Percentiles rank a stretch among this genome's conserved stretches.
Conservation (phyloP, 1,140 invertebrate species). For the Ceratina australensis region DNA sequence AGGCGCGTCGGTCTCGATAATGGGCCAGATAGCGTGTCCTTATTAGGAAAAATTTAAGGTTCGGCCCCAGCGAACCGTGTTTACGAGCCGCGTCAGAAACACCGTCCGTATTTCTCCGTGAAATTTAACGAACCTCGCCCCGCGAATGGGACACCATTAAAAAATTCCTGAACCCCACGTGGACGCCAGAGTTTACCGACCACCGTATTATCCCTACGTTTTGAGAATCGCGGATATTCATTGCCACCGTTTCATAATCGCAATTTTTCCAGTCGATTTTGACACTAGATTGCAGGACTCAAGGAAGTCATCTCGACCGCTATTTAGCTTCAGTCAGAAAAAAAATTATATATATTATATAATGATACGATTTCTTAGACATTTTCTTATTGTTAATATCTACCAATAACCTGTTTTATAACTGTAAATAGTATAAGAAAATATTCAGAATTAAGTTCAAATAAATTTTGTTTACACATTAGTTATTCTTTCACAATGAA, state of each 20-base stretch:
- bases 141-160: conserved; percentile 67
- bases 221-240: conserved; percentile 50
- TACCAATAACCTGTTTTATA: too few relatives aligned
- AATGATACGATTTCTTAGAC: too few relatives aligned
- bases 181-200: conserved; percentile 37
- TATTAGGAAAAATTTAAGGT: conserved; percentile 53
- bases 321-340: too few relatives aligned
- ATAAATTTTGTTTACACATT: too few relatives aligned
- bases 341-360: too few relatives aligned
- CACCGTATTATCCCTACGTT: not conserved
- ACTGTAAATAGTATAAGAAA: too few relatives aligned
- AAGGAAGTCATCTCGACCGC: too few relatives aligned
- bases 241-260: not conserved
- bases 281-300: too few relatives aligned
- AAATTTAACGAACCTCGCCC: conserved; percentile 60
- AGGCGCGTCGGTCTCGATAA: conserved; percentile 3
- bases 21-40: conserved; percentile 29
- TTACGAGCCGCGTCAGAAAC: conserved; percentile 32
- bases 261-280: too few relatives aligned
- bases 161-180: conserved; percentile 66
- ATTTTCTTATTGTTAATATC: too few relatives aligned
- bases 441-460: too few relatives aligned
- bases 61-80: conserved; percentile 14
- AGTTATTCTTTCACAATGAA: too few relatives aligned
- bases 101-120: conserved; percentile 56